Percentiles rank a stretch among this genome's conserved stretches.
phyloP scores from a whole-genome alignment of 2,113 vertebrate species.

The Trochalopteron elliotii region DNA sequence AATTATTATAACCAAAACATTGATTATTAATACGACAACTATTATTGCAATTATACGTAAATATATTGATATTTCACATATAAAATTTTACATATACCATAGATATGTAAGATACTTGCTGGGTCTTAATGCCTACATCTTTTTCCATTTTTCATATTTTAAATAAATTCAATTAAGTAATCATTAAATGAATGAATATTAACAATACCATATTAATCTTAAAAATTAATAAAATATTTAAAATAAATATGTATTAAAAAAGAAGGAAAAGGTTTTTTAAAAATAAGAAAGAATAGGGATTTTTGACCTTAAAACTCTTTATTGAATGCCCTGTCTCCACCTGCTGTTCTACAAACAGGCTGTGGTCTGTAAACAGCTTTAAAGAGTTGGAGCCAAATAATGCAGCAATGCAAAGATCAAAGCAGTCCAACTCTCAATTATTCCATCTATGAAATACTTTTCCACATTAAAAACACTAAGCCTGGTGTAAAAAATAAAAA shows the following conservation, averaged over 20 bases:
- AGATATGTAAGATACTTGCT: background rate
- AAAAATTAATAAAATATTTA: background rate
- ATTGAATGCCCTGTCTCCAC: background rate
- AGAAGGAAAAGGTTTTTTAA: accelerated
- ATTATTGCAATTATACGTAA: background rate
- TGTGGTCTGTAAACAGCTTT: background rate
- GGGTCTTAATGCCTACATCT: background rate
- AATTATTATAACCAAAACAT: background rate
- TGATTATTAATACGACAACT: background rate
- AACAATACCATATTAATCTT: background rate
- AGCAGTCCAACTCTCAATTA: background rate
- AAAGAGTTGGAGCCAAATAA: background rate
- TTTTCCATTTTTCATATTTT: background rate
- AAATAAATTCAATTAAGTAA: background rate
- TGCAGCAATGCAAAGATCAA: background rate
- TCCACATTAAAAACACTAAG: background rate
- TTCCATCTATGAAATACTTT: background rate
- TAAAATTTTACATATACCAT: background rate
- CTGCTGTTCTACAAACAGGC: background rate
- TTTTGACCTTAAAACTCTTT: background rate
- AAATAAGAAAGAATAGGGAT: background rate
- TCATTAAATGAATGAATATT: background rate
- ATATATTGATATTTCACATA: background rate
- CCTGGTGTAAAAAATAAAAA: background rate
- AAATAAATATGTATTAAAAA: background rate